Evolutionary conservation across 1,140 invertebrate genomes (phyloP).

Genomic region (Leptinotarsa texana): DNA sequence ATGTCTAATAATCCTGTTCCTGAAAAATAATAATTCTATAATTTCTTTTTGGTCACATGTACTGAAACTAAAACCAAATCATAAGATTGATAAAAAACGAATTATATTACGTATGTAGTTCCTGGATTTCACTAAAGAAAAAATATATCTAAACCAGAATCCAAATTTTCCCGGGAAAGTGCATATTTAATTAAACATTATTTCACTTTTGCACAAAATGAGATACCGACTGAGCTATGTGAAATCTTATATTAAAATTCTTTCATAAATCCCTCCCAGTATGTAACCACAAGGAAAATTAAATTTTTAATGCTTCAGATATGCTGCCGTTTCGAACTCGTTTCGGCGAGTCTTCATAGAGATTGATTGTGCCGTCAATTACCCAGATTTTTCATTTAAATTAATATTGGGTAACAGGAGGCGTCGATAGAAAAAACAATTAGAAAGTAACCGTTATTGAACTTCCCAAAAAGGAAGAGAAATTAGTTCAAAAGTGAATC

Average conservation of each 20-base stretch:
- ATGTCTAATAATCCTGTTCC: too few relatives aligned
- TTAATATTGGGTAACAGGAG: neutral
- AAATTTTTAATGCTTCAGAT: constrained; percentile 10
- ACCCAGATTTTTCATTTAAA: neutral
- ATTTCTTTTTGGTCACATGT: too few relatives aligned
- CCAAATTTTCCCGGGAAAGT: neutral
- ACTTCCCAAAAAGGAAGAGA: neutral
- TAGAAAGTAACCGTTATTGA: neutral
- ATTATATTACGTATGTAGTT: too few relatives aligned
- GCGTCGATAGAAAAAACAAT: constrained; percentile 4
- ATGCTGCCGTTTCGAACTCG: constrained; percentile 2
- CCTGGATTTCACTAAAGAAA: too few relatives aligned
- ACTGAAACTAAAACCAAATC: too few relatives aligned
- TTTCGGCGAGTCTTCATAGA: neutral
- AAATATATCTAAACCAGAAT: too few relatives aligned
- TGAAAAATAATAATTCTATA: too few relatives aligned
- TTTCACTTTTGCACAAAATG: neutral
- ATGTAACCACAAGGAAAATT: constrained; percentile 19
- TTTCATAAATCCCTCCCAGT: constrained; percentile 12
- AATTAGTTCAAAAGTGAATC: neutral
- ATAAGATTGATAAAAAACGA: too few relatives aligned
- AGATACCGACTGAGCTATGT: constrained; percentile 12
- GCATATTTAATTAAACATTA: constrained; percentile 16
- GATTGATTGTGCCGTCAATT: neutral
- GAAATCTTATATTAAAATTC: constrained; percentile 23